Evolutionary conservation across 2,888 invertebrate genomes (phyloP), one percentile per base, ranked within the genome.

Genomic region (Masnerella sp.): DNA sequence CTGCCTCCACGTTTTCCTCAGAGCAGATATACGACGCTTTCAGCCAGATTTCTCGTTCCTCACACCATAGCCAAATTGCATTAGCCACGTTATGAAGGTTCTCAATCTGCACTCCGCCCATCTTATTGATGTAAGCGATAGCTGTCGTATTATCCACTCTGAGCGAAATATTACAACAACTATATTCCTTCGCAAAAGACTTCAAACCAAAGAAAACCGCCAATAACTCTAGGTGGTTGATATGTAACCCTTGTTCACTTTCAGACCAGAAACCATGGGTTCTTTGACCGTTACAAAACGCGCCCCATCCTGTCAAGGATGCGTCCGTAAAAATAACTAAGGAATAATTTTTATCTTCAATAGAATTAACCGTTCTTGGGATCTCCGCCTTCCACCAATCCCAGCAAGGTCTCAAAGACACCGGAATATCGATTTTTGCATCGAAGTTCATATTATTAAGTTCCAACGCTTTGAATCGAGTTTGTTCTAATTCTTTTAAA

Each of bases 311-410:
- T 1, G 51, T 17, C 2, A 51, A 20, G 3, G 51, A 51, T 0
- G 51, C 51, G 11, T 51, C 51, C n/a, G 51, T 34, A 34, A 51
- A 51, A 34, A 51, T 51, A 1, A 18, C 34, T 9, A 18, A n/a
- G n/a, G 17, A 5, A 18, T 15, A 32, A 5, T 15, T 38, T 38
- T n/a, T 17, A 5, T 38, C 17, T 17, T 5, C 9, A 15, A 38
- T 38, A 14, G 38, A 38, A 7, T 17, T 38, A 15, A 3, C 2
- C 7, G 38, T 17, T 15, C 15, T 5, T 5, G 8, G 38, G 7
- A 38, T 38, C 14, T 15, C 14, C 14, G 7, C 15, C 5, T 34
- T 32, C 34, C 51, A 51, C 51, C 34, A 51, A 5, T 18, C 17
- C 5, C 12, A 51, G 34, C 34, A 32, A 8, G 9, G n/a, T 28